phyloP scores from a whole-genome alignment of 2,797 vertebrate species.

The Lates japonicus region DNA sequence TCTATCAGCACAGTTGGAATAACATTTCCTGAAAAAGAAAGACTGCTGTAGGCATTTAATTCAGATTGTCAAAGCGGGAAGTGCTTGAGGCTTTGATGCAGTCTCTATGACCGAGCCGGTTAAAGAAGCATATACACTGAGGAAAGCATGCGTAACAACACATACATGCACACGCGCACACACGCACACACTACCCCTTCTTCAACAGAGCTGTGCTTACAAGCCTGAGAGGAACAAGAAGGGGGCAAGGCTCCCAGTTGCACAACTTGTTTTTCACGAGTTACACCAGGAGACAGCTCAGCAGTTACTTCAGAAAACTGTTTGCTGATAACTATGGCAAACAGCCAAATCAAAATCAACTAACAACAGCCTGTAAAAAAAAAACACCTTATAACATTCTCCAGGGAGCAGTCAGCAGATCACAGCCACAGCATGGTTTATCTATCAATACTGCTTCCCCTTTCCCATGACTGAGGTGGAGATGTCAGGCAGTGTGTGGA shows the following conservation, averaged over 20 bases:
- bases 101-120: background rate
- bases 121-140: conserved; percentile 18
- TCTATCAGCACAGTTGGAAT: background rate
- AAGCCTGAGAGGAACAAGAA: conserved; percentile 75
- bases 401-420: conserved; percentile 31
- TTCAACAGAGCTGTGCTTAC: conserved; percentile 71
- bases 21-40: conserved; percentile 3
- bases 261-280: conserved; percentile 81
- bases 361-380: conserved; percentile 31
- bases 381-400: conserved; percentile 41
- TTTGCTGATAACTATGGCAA: conserved; percentile 62
- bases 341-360: conserved; percentile 47
- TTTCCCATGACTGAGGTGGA: conserved; percentile 52
- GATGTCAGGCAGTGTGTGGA: conserved; percentile 52
- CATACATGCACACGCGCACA: conserved; percentile 31
- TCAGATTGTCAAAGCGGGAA: background rate
- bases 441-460: conserved; percentile 47
- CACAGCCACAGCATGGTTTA: conserved; percentile 26
- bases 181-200: conserved; percentile 34
- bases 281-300: conserved; percentile 69
- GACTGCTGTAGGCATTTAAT: conserved; percentile 14
- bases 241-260: conserved; percentile 75
- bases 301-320: conserved; percentile 69
- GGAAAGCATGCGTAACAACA: conserved; percentile 46
- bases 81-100: background rate